Conservation (phyloP, 2,888 invertebrate species). For the Coenonympha glycerion region DNA sequence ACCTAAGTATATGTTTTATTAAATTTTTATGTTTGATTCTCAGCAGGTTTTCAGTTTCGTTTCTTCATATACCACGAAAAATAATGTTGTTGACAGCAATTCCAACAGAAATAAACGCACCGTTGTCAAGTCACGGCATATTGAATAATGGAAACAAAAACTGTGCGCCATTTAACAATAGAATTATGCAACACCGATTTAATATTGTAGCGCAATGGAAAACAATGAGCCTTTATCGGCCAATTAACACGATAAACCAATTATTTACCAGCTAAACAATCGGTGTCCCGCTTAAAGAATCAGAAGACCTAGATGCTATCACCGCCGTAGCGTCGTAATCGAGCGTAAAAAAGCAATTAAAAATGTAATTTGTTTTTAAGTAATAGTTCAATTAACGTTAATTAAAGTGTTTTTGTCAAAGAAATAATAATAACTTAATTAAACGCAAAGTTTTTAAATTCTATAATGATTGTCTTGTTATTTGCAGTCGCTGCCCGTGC, state of each 20-base stretch:
- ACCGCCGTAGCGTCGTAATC: background rate
- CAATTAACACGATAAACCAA: slow-evolving; percentile 23
- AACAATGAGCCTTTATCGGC: slow-evolving; percentile 24
- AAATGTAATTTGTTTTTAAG: background rate
- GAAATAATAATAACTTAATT: no score
- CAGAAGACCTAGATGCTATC: slow-evolving; percentile 1
- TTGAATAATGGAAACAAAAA: slow-evolving; percentile 21
- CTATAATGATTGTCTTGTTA: no score
- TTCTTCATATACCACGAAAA: no score
- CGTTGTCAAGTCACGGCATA: slow-evolving; percentile 7
- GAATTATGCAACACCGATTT: slow-evolving; percentile 20
- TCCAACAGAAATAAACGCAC: background rate
- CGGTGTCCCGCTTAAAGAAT: slow-evolving; percentile 8
- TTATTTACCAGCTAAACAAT: slow-evolving; percentile 17
- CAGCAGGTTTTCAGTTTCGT: no score
- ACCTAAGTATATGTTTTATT: no score
- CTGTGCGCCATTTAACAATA: slow-evolving; percentile 22
- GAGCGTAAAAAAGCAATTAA: background rate
- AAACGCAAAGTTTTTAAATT: no score
- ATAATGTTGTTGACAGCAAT: background rate
- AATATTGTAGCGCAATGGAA: slow-evolving; percentile 11
- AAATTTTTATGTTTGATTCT: no score
- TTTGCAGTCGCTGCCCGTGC: no score
- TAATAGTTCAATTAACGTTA: background rate
- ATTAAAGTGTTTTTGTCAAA: background rate